Conservation (phyloP, 2,888 invertebrate species). For the Heliconius sara region DNA sequence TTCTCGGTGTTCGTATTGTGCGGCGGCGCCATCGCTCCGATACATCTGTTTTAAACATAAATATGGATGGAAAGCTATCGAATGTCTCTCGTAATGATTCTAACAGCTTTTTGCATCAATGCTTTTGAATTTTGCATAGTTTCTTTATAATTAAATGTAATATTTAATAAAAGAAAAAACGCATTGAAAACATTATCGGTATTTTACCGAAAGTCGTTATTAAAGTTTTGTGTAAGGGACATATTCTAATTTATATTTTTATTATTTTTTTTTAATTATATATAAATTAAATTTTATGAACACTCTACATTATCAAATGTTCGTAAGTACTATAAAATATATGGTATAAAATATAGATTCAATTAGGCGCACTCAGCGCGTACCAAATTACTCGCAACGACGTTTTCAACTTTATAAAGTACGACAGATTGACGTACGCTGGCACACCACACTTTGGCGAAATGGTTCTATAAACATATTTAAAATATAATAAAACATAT, state of each 20-base stretch:
- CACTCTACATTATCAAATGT: background rate
- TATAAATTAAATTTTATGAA: background rate
- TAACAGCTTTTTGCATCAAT: slow-evolving; percentile 12
- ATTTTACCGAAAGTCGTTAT: background rate
- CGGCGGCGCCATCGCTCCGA: slow-evolving; percentile 20
- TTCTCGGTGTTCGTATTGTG: slow-evolving; percentile 31
- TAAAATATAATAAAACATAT: no score
- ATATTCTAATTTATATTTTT: background rate
- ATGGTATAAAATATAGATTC: slow-evolving; percentile 23
- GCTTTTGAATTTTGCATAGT: background rate
- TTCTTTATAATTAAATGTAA: background rate
- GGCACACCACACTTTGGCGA: background rate
- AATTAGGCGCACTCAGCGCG: slow-evolving; percentile 29
- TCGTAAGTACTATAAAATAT: background rate
- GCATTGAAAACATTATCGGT: background rate
- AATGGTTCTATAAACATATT: slow-evolving; percentile 6
- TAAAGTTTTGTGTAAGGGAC: background rate
- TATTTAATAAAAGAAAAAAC: background rate
- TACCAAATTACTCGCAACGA: slow-evolving; percentile 30
- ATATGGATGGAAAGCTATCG: slow-evolving; percentile 18
- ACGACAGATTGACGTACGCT: slow-evolving; percentile 13
- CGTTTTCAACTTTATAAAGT: slow-evolving; percentile 29
- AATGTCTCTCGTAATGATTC: slow-evolving; percentile 1
- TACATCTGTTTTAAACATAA: slow-evolving; percentile 17
- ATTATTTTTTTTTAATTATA: background rate